Evolutionary conservation across 2,888 invertebrate genomes (phyloP).

Genomic region (Oligia strigilis): DNA sequence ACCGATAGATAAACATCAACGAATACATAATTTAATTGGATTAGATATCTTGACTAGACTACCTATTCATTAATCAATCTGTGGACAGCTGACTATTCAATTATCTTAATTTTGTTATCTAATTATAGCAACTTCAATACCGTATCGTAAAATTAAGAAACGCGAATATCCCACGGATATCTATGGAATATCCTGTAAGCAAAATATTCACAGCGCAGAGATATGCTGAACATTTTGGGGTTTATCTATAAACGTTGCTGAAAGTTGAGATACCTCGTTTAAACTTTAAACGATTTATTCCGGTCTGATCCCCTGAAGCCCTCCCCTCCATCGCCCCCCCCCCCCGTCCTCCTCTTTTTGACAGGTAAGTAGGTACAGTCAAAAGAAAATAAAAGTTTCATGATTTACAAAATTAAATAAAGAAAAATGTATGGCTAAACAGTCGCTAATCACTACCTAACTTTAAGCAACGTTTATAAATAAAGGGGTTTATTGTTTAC

Average conservation of each 20-base stretch:
- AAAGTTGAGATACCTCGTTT: neutral
- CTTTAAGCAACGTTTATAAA: neutral
- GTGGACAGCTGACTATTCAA: constrained; percentile 20
- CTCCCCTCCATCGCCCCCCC: no score
- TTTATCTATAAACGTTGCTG: neutral
- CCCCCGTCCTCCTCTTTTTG: no score
- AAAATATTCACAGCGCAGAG: neutral
- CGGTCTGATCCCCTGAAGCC: no score
- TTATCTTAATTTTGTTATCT: neutral
- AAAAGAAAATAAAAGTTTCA: no score
- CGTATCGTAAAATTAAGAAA: neutral
- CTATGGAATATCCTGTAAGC: neutral
- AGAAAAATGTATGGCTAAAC: neutral
- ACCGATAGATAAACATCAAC: constrained; percentile 20
- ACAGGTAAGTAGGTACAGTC: no score
- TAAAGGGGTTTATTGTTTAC: neutral
- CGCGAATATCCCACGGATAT: neutral
- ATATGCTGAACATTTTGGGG: neutral
- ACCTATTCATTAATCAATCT: constrained; percentile 29
- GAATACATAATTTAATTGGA: constrained; percentile 30
- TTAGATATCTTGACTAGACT: constrained; percentile 6
- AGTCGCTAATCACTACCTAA: neutral
- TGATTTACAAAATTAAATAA: no score
- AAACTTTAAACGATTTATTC: neutral
- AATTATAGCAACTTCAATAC: neutral